phyloP scores from a whole-genome alignment of 2,113 vertebrate species.

The Prochilodus magdalenae region DNA sequence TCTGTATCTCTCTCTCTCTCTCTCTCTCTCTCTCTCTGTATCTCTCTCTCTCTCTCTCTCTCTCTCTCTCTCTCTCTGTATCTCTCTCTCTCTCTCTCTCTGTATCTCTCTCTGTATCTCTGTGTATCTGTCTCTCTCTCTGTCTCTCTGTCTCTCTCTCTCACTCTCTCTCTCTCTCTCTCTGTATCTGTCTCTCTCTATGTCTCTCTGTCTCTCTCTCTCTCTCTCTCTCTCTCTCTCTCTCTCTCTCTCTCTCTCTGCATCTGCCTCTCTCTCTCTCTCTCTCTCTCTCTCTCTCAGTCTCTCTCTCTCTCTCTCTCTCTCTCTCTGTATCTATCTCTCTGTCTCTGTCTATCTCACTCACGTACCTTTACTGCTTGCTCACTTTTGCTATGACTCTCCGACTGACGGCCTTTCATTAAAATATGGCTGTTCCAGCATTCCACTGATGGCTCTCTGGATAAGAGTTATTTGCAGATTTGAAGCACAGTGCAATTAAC shows the following conservation, averaged over 20 bases:
- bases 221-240: not conserved
- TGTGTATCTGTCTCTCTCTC: too few species aligned
- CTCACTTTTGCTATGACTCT: too few species aligned
- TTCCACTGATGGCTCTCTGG: too few species aligned
- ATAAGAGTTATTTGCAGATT: too few species aligned
- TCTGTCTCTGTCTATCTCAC: too few species aligned
- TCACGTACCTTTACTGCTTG: too few species aligned
- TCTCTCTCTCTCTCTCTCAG: not conserved
- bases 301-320: not conserved
- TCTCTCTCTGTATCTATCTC: not conserved
- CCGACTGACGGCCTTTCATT: too few species aligned
- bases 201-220: not conserved
- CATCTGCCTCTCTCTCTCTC: not conserved
- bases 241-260: conserved; percentile 43
- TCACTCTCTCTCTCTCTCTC: not conserved
- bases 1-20: not conserved
- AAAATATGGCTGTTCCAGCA: too few species aligned
- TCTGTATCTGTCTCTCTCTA: too few species aligned
- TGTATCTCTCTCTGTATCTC: not conserved
- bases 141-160: not conserved
- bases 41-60: conserved; percentile 46
- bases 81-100: not conserved
- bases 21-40: not conserved
- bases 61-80: not conserved
- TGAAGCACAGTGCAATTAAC: too few species aligned